Percentiles rank a stretch among this genome's conserved stretches.
Evolutionary conservation across 2,797 vertebrate species (phyloP).

Genomic region (Pangasius djambal): DNA sequence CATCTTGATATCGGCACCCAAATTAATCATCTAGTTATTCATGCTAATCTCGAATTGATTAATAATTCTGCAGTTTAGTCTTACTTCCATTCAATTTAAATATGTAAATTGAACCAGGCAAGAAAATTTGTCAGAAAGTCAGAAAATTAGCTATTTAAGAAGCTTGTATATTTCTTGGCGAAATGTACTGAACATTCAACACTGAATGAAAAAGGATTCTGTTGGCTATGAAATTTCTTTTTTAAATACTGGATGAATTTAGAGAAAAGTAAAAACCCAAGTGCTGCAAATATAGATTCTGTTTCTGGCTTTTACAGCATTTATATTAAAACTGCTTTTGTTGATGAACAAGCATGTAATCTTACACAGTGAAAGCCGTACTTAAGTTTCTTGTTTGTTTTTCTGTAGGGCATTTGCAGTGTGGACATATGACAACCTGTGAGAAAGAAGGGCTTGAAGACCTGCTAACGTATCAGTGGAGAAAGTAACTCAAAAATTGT

Average conservation of each 20-base stretch:
- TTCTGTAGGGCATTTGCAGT: conserved; percentile 44
- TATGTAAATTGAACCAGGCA: not conserved
- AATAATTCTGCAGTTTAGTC: not conserved
- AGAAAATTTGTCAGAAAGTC: not conserved
- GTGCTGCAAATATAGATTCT: not conserved
- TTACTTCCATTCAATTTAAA: not conserved
- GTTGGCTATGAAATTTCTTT: not conserved
- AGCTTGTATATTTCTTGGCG: not conserved
- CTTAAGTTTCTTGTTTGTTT: conserved; percentile 38
- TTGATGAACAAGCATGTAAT: not conserved
- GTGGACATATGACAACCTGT: conserved; percentile 19
- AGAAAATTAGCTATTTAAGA: not conserved
- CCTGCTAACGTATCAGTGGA: conserved; percentile 21
- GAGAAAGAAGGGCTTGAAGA: conserved; percentile 41
- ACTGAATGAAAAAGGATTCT: not conserved
- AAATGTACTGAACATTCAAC: not conserved
- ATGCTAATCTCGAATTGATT: not conserved
- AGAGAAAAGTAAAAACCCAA: not conserved
- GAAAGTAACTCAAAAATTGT: conserved; percentile 29
- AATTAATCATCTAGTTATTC: not conserved
- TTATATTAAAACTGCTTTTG: not conserved
- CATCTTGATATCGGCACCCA: not conserved
- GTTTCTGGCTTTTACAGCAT: not conserved
- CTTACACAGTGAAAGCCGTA: conserved; percentile 18
- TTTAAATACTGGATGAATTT: not conserved